Evolutionary conservation across 2,113 vertebrate species (phyloP).

Genomic region (Sialia sialis): DNA sequence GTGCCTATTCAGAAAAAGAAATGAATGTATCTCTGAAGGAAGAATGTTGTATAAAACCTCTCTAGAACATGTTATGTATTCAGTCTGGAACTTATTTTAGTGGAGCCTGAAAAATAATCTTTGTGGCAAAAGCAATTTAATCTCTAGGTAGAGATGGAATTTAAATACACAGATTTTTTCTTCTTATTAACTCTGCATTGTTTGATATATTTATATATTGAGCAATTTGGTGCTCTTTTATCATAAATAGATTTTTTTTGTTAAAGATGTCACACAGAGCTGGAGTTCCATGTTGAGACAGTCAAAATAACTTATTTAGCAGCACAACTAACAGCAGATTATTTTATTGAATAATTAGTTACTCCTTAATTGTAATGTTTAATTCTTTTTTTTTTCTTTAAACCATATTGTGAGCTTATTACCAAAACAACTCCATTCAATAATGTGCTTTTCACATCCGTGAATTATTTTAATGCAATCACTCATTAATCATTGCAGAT

Average conservation of each 20-base stretch:
- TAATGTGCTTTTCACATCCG: background rate
- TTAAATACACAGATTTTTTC: background rate
- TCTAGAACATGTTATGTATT: background rate
- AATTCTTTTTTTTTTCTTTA: background rate
- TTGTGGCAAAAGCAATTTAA: background rate
- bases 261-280: background rate
- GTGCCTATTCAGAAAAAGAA: background rate
- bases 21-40: background rate
- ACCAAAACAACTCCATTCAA: background rate
- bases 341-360: background rate
- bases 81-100: background rate
- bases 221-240: rapidly evolving
- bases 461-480: background rate
- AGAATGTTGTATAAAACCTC: rapidly evolving
- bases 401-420: background rate
- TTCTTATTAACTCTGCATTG: background rate
- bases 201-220: background rate
- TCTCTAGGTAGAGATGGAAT: background rate
- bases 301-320: background rate
- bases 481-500: conserved; percentile 27
- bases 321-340: background rate
- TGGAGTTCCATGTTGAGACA: background rate
- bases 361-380: background rate
- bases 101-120: background rate
- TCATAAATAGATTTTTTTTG: background rate